These are phyloP conservation scores for Cyclophora punctaria DNA, from an alignment of 2,888 invertebrate species.

Conservation along the genomic window DNA sequence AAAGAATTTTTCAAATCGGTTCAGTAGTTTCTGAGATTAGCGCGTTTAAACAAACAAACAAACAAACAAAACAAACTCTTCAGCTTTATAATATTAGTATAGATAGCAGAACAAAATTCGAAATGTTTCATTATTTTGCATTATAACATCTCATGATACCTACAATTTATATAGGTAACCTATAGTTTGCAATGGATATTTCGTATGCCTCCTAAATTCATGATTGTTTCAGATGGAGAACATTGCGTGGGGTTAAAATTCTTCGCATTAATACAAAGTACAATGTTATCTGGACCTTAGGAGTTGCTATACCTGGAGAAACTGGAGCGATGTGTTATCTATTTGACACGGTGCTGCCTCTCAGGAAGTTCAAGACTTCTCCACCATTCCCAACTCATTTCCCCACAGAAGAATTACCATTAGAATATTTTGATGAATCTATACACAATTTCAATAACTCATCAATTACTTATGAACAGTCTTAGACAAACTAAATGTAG, in stretches of 20 bases:
- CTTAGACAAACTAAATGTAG: constrained; percentile 17
- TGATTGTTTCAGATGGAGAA: constrained; percentile 67
- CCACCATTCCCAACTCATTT: constrained; percentile 89
- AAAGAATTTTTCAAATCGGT: no score
- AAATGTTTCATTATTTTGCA: neutral
- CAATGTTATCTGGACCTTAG: constrained; percentile 92
- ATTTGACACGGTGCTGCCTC: constrained; percentile 84
- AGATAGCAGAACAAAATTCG: neutral
- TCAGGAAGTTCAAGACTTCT: constrained; percentile 72
- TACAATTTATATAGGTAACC: no score
- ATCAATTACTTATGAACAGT: constrained; percentile 78
- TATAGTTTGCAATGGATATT: no score
- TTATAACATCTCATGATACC: neutral
- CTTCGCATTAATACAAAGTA: constrained; percentile 95
- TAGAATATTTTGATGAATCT: constrained; percentile 85
- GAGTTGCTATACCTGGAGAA: constrained; percentile 87
- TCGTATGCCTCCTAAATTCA: no score
- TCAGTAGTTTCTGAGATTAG: no score
- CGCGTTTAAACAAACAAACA: no score
- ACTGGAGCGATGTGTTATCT: constrained; percentile 86
- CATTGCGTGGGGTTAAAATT: constrained; percentile 81
- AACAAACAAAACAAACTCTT: no score
- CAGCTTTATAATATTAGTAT: no score
- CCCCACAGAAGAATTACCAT: constrained; percentile 74
- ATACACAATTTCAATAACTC: constrained; percentile 84